A percentile compares a stretch with the other conserved stretches of the same genome.
These are phyloP conservation scores for Peromyscus californicus DNA, from an alignment of 2,113 vertebrate species.

Conservation along the genomic window DNA sequence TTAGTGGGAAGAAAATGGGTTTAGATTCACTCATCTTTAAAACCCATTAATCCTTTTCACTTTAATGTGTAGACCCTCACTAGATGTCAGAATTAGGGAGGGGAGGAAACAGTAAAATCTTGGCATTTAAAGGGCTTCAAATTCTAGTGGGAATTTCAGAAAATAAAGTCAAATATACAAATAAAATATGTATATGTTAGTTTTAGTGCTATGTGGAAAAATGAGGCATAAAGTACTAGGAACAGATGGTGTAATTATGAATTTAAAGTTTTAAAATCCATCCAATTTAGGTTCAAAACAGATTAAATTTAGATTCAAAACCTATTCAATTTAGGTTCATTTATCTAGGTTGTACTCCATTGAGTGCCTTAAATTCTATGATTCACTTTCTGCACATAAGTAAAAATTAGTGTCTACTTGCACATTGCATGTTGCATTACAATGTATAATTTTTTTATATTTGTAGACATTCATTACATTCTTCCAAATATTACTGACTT, in stretches of 20 bases:
- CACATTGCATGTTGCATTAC: background rate
- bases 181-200: background rate
- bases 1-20: background rate
- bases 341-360: background rate
- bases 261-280: conserved; percentile 10
- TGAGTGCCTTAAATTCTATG: background rate
- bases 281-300: background rate
- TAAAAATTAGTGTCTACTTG: background rate
- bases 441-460: background rate
- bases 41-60: background rate
- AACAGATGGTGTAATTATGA: background rate
- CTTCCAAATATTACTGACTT: background rate
- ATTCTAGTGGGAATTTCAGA: background rate
- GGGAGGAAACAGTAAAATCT: background rate
- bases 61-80: background rate
- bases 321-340: background rate
- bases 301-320: conserved; percentile 2
- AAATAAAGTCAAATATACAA: conserved; percentile 25
- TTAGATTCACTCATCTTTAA: conserved; percentile 39
- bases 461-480: background rate
- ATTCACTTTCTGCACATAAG: background rate
- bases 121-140: background rate
- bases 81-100: background rate
- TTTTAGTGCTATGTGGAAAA: conserved; percentile 9
- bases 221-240: background rate